phyloP scores from a whole-genome alignment of 2,888 invertebrate species.

The Bembecia ichneumoniformis region DNA sequence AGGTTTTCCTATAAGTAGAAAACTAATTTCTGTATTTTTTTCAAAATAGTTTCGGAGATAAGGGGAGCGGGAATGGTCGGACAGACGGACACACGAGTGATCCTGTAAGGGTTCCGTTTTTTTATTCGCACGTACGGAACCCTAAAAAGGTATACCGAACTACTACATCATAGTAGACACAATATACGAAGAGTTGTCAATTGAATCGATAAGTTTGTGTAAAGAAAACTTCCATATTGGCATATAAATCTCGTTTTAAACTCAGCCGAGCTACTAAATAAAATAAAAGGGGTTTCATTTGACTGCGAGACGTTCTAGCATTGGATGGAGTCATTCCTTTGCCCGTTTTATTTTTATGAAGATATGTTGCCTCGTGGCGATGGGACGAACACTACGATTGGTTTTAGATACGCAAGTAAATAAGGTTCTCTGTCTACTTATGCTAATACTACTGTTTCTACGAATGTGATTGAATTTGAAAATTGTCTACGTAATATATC shows the following conservation, averaged over 20 bases:
- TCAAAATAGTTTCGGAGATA: no score
- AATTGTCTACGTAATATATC: conserved; percentile 6
- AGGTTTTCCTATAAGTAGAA: no score
- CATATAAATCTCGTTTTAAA: conserved; percentile 59
- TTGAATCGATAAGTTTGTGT: not conserved
- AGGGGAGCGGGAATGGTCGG: no score
- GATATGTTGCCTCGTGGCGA: conserved; percentile 44
- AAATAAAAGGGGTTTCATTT: conserved; percentile 52
- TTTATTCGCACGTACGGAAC: no score
- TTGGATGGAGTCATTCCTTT: conserved; percentile 38
- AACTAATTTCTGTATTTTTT: no score
- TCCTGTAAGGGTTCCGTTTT: no score
- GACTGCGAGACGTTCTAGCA: conserved; percentile 22
- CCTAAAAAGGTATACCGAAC: no score
- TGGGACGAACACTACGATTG: conserved; percentile 16
- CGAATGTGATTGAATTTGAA: conserved; percentile 17
- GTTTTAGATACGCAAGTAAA: conserved; percentile 33
- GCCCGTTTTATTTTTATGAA: conserved; percentile 57
- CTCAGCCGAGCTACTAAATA: conserved; percentile 50
- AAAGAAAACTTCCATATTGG: conserved; percentile 30
- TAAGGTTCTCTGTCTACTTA: conserved; percentile 23
- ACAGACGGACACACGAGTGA: no score
- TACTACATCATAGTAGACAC: no score
- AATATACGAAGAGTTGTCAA: not conserved
- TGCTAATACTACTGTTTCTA: conserved; percentile 12